Evolutionary conservation across 2,888 invertebrate species (phyloP).

Genomic region (Chymomyza caudatula): DNA sequence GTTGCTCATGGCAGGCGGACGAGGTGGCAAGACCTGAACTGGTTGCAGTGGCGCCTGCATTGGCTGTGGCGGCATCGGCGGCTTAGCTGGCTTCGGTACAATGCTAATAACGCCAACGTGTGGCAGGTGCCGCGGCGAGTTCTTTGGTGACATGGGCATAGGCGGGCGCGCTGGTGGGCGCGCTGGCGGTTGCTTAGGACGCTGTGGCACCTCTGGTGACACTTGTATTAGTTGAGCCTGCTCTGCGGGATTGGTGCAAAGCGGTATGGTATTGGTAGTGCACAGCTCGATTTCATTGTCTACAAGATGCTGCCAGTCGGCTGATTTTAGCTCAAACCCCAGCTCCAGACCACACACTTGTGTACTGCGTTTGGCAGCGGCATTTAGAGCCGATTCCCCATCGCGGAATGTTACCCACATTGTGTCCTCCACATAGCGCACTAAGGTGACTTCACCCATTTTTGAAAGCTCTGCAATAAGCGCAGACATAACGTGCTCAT

Average conservation of each 20-base stretch:
- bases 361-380: slow-evolving; percentile 81
- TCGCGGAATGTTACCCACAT: slow-evolving; percentile 96
- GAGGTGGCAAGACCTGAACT: slow-evolving; percentile 49
- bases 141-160: slow-evolving; percentile 80
- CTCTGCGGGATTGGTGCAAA: slow-evolving; percentile 80
- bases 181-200: slow-evolving; percentile 79
- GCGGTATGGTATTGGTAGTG: slow-evolving; percentile 89
- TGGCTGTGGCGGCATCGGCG: slow-evolving; percentile 71
- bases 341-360: slow-evolving; percentile 84
- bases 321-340: slow-evolving; percentile 87
- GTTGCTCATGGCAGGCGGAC: slow-evolving; percentile 51
- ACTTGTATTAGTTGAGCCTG: slow-evolving; percentile 75
- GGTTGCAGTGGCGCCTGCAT: slow-evolving; percentile 57
- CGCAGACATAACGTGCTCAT: slow-evolving; percentile 88
- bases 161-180: slow-evolving; percentile 81
- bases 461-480: slow-evolving; percentile 89
- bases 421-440: slow-evolving; percentile 92
- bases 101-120: slow-evolving; percentile 81
- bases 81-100: slow-evolving; percentile 69
- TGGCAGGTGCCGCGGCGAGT: slow-evolving; percentile 78
- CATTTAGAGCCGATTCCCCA: slow-evolving; percentile 91
- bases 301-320: slow-evolving; percentile 90
- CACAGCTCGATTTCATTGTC: slow-evolving; percentile 90
- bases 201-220: slow-evolving; percentile 79
- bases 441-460: slow-evolving; percentile 93